Percentiles rank a stretch among this genome's conserved stretches.
These are phyloP conservation scores for Adelges cooleyi DNA, from an alignment of 1,140 invertebrate species.

Conservation along the genomic window DNA sequence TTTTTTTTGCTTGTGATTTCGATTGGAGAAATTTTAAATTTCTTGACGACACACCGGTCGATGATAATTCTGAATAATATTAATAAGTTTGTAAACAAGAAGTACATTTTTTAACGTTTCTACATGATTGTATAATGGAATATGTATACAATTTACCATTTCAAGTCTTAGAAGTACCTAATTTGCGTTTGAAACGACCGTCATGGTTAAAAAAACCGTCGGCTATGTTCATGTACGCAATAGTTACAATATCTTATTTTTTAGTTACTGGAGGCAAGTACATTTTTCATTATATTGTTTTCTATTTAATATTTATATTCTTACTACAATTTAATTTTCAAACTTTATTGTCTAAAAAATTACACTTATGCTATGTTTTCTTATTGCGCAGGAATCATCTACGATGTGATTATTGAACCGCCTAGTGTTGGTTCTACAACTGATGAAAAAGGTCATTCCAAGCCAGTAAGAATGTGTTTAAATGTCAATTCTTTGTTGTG, in stretches of 20 bases:
- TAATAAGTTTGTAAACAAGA: no score
- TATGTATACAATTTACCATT: conserved; percentile 67
- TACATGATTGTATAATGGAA: no score
- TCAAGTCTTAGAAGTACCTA: conserved; percentile 73
- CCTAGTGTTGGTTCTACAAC: conserved; percentile 95
- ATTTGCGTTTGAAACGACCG: conserved; percentile 82
- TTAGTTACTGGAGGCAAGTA: conserved; percentile 88
- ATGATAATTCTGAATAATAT: no score
- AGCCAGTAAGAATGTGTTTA: conserved; percentile 54
- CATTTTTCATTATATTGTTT: background rate
- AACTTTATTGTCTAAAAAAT: background rate
- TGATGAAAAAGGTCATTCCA: conserved; percentile 89
- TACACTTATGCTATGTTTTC: background rate
- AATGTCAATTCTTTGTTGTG: background rate
- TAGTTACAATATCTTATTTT: conserved; percentile 90
- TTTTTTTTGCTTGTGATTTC: no score
- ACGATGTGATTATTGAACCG: conserved; percentile 97
- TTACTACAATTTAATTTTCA: no score
- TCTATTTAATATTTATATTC: no score
- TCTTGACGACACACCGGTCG: no score
- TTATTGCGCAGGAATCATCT: conserved; percentile 93
- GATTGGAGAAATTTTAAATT: no score
- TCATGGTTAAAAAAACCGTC: conserved; percentile 86
- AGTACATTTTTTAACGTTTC: no score
- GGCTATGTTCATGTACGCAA: conserved; percentile 82